Evolutionary conservation across 2,113 vertebrate species (phyloP).

Genomic region (Ciconia boyciana): DNA sequence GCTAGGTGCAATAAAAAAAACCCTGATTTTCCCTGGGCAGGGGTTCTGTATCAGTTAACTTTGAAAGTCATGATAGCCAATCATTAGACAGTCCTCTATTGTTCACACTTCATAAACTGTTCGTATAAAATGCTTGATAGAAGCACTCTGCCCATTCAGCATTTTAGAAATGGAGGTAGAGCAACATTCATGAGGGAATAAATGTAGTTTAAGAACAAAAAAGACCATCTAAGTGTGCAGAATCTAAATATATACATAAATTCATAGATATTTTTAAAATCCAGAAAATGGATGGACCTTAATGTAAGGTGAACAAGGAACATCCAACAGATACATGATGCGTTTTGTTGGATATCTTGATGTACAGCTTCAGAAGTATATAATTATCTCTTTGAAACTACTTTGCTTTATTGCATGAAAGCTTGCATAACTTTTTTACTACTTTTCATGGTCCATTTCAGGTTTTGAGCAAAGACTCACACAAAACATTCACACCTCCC

Average conservation of each 20-base stretch:
- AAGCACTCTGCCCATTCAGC: not conserved
- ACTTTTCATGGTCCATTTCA: not conserved
- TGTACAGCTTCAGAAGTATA: not conserved
- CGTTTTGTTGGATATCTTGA: not conserved
- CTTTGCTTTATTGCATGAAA: not conserved
- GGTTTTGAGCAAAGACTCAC: not conserved
- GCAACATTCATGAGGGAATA: not conserved
- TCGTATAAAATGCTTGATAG: not conserved
- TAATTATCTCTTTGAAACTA: not conserved
- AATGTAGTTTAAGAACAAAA: not conserved
- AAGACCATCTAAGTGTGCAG: not conserved
- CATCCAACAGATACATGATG: not conserved
- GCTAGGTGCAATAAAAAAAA: not conserved
- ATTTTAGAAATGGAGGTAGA: not conserved
- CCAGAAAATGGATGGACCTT: not conserved
- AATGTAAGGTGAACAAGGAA: not conserved
- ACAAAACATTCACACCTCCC: conserved; percentile 9
- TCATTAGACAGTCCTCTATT: not conserved
- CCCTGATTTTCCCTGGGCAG: not conserved
- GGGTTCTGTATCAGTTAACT: not conserved
- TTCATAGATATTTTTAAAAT: not conserved
- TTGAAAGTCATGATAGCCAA: not conserved
- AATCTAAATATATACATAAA: not conserved
- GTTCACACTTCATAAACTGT: not conserved
- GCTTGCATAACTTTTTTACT: not conserved